These are phyloP conservation scores for Euzophera pinguis DNA, from an alignment of 2,888 invertebrate genomes.

Conservation along the genomic window DNA sequence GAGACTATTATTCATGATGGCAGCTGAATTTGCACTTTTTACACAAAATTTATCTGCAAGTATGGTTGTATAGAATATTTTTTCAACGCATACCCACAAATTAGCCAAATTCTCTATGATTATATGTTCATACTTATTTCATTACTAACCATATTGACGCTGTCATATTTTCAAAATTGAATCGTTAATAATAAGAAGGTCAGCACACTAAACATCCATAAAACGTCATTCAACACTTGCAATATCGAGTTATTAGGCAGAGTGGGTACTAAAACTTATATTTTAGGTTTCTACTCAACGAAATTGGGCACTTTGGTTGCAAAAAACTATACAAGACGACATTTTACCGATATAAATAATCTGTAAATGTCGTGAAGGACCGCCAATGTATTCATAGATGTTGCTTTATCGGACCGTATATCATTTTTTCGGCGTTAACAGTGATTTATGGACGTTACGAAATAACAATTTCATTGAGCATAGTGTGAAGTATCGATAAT, in stretches of 20 bases:
- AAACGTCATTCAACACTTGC: conserved; percentile 1
- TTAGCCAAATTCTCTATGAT: no score
- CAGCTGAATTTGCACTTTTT: conserved; percentile 6
- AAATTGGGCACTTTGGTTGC: conserved; percentile 20
- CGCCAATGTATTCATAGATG: conserved; percentile 57
- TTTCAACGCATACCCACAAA: no score
- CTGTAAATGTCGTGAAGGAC: conserved; percentile 42
- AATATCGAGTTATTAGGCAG: conserved; percentile 6
- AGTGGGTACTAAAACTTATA: conserved; percentile 15
- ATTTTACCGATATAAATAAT: conserved; percentile 31
- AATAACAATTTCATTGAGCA: conserved; percentile 55
- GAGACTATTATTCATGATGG: conserved; percentile 1
- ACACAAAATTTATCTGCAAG: not conserved
- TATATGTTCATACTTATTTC: no score
- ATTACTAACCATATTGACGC: no score
- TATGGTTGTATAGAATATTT: no score
- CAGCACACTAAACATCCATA: not conserved
- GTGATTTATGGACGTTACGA: conserved; percentile 52
- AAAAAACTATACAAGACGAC: conserved; percentile 21
- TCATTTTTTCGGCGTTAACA: conserved; percentile 57
- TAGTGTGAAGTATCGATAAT: conserved; percentile 23
- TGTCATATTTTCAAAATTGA: no score
- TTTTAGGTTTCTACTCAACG: conserved; percentile 14
- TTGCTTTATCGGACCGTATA: conserved; percentile 62
- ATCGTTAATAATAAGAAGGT: not conserved